Conservation (phyloP, 2,888 invertebrate species). For the Nemotelus pantherinus region DNA sequence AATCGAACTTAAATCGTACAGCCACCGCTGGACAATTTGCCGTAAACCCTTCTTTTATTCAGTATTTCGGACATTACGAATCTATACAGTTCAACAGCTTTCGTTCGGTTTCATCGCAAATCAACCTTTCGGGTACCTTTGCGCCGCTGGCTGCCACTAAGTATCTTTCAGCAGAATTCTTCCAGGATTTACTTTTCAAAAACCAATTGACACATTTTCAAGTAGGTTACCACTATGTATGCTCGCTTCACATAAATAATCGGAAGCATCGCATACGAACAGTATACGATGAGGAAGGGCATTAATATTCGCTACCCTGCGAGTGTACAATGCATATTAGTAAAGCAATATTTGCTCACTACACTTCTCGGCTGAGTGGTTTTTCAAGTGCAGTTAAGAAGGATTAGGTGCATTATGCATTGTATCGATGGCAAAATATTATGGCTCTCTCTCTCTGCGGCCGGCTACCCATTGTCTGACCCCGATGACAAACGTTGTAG, state of each 20-base stretch:
- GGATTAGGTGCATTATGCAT: constrained; percentile 41
- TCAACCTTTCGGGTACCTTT: no score
- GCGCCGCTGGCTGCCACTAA: no score
- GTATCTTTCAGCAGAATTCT: neutral
- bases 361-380: constrained; percentile 42
- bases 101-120: no score
- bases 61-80: no score
- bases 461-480: constrained; percentile 16
- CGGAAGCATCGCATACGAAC: neutral
- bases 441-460: neutral
- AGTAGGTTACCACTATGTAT: neutral
- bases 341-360: constrained; percentile 19
- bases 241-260: neutral
- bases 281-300: no score
- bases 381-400: constrained; percentile 46
- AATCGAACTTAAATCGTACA: neutral
- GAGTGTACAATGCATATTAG: neutral
- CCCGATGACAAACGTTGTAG: neutral
- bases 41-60: neutral
- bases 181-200: neutral
- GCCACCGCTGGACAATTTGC: neutral
- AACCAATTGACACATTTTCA: constrained; percentile 45
- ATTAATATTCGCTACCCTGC: no score
- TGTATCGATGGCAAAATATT: constrained; percentile 39
- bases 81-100: no score